These are phyloP conservation scores for Acholoe squamosa DNA, from an alignment of 2,888 invertebrate species.

Conservation along the genomic window DNA sequence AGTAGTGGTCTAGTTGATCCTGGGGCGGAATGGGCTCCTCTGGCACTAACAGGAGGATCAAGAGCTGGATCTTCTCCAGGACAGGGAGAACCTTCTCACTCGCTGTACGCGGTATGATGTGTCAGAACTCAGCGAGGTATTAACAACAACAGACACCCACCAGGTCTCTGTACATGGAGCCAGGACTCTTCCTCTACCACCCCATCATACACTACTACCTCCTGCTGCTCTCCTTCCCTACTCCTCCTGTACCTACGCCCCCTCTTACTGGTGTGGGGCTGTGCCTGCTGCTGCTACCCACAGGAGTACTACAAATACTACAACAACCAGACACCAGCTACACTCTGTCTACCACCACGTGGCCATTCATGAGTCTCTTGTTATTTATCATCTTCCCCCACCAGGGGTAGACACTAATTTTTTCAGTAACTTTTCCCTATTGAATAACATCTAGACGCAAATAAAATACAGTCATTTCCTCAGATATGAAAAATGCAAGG, in stretches of 20 bases:
- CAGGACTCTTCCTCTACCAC: background rate
- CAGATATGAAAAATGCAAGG: too few relatives aligned
- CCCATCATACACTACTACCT: background rate
- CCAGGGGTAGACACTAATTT: too few relatives aligned
- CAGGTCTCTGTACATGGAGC: too few relatives aligned
- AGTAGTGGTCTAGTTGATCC: background rate
- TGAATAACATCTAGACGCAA: too few relatives aligned
- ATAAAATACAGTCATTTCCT: too few relatives aligned
- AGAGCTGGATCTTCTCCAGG: constrained; percentile 3
- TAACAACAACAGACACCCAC: background rate
- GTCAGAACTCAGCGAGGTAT: background rate
- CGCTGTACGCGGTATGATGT: background rate
- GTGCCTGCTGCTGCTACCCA: background rate
- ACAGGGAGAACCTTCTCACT: background rate
- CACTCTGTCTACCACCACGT: too few relatives aligned
- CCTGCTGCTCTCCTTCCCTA: background rate
- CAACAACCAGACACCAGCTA: too few relatives aligned
- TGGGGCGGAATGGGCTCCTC: background rate
- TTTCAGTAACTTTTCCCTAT: too few relatives aligned
- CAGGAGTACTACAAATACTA: too few relatives aligned
- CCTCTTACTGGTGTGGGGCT: too few relatives aligned
- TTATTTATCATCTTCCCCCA: too few relatives aligned
- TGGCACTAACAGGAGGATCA: constrained; percentile 4
- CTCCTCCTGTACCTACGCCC: background rate
- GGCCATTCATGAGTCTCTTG: too few relatives aligned